Evolutionary conservation across 2,797 vertebrate genomes (phyloP).

Genomic region (Gallinago stenura): DNA sequence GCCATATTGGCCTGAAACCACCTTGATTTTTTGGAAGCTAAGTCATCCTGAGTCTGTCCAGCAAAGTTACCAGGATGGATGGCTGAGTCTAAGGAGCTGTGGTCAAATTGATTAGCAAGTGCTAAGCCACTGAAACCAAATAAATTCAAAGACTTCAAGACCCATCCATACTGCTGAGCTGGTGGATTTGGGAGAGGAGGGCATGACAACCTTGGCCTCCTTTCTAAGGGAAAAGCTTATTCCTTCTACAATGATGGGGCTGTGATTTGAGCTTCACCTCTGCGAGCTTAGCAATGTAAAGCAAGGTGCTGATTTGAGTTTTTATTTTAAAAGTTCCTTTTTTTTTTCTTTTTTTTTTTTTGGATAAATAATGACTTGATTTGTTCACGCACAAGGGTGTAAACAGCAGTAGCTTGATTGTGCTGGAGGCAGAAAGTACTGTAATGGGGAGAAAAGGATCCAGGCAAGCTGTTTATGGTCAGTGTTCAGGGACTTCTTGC

Average conservation of each 20-base stretch:
- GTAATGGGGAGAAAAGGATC: not conserved
- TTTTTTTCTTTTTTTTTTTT: not conserved
- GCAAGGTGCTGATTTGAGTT: not conserved
- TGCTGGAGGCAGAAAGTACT: not conserved
- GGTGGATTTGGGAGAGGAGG: not conserved
- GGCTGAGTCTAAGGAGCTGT: not conserved
- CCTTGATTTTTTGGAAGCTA: not conserved
- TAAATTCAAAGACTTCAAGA: not conserved
- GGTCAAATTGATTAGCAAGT: not conserved
- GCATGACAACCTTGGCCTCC: not conserved
- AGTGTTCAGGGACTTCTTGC: not conserved
- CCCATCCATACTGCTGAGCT: not conserved
- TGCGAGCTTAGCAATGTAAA: not conserved
- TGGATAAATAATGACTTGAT: not conserved
- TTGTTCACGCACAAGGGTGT: not conserved
- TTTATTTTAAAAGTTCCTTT: not conserved
- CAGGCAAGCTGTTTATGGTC: not conserved
- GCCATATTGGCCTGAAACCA: slow-evolving; percentile 44
- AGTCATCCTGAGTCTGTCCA: not conserved
- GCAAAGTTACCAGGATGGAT: not conserved
- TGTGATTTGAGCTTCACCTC: not conserved
- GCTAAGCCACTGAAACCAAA: not conserved
- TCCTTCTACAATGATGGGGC: not conserved
- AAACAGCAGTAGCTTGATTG: not conserved
- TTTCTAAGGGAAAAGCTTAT: not conserved